Evolutionary conservation across 2,888 invertebrate species (phyloP), one percentile per base, ranked within the genome.

Genomic region (Dynastes hyllus): DNA sequence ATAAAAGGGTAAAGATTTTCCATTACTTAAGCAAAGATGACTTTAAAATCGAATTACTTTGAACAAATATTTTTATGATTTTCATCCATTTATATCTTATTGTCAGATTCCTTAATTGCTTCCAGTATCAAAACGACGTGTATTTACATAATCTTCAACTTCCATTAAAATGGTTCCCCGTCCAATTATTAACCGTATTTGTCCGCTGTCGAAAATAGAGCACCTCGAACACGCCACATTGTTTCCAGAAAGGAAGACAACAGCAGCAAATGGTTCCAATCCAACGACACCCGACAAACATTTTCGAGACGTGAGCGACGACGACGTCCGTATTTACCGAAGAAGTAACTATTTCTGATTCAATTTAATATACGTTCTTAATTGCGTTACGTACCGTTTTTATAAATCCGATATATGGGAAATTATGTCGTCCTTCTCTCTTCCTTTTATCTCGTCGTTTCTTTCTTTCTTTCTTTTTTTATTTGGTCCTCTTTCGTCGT

Each of bases 351-450:
- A 73, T 73, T 73, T 58, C 73, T 73, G 73, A 73, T 73, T 73
- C 61, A 61, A 73, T 73, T 73, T 73, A 73, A 73, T 73, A 73
- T 73, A 73, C 73, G 73, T 66, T 77, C 71, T 73, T 78, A 78
- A 78, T 78, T 78, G 71, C 66, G 78, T 78, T 78, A 78, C 63
- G 73, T 71, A 65, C 55, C 67, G 77, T 69, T 66, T 66, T 69
- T 69, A 58, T 67, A 77, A 69, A 67, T 67, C 77, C 67, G 77
- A 69, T 77, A 77, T 77, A 77, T 67, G 77, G 77, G 77, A 67
- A 77, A 77, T 77, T 66, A 77, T 77, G 22, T 77, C 69, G 45
- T 67, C 69, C 27, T 32, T 77, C 67, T 58, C 76, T 63, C 65
- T 50, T 65, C 45, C 37, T 37, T 29, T 32, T 32, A 9, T 58